Conservation (phyloP, 2,888 invertebrate genomes). For the Pandemis cinnamomeana region DNA sequence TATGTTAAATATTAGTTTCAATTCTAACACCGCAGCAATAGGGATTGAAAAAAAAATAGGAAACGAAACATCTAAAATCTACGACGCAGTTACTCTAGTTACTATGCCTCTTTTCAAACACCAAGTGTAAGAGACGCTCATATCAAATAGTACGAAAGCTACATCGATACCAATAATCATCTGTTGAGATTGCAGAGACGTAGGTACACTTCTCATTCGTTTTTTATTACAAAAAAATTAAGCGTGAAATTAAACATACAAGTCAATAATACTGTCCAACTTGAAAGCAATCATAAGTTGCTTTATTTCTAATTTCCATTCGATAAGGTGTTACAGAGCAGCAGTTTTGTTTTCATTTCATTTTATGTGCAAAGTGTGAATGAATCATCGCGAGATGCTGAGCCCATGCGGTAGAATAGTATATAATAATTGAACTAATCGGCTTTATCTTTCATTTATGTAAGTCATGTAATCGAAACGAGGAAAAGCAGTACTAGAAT, state of each 20-base stretch:
- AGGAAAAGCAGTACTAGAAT: slow-evolving; percentile 44
- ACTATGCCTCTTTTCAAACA: background rate
- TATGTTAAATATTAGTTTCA: slow-evolving; percentile 26
- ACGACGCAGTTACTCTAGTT: background rate
- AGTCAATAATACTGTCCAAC: slow-evolving; percentile 17
- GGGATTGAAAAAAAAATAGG: background rate
- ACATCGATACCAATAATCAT: slow-evolving; percentile 2
- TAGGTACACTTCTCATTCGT: background rate
- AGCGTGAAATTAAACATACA: slow-evolving; percentile 42
- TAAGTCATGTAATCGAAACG: slow-evolving; percentile 22
- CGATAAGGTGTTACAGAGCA: slow-evolving; percentile 6
- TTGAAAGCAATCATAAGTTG: slow-evolving; percentile 31
- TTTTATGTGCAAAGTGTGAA: slow-evolving; percentile 20
- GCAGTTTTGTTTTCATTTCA: slow-evolving; percentile 2
- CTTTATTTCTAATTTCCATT: slow-evolving; percentile 23
- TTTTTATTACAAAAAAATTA: slow-evolving; percentile 33
- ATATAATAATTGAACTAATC: slow-evolving; percentile 12
- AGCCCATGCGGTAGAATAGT: slow-evolving; percentile 2
- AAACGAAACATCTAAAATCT: background rate
- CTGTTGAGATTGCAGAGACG: background rate
- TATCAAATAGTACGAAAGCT: background rate
- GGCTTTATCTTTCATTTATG: background rate
- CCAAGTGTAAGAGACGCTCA: background rate
- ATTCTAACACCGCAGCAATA: background rate
- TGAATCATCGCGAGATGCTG: slow-evolving; percentile 13